Evolutionary conservation across 2,888 invertebrate species (phyloP).

Genomic region (Agapostemon virescens): DNA sequence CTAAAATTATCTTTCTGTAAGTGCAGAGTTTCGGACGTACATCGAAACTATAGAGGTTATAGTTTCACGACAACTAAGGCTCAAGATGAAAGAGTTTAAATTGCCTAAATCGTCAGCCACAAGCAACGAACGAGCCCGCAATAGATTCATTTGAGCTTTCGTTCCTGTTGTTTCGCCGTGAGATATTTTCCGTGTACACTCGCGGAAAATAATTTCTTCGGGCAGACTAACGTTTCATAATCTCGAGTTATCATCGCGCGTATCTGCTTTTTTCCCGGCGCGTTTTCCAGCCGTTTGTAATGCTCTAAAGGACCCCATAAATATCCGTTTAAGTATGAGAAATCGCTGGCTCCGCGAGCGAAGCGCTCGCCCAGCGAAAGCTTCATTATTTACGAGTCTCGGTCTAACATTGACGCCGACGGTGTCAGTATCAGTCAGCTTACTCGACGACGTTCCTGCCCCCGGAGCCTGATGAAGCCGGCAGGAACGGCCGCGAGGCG

Average conservation of each 20-base stretch:
- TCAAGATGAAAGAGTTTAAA: no score
- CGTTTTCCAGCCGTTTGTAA: conserved; percentile 1
- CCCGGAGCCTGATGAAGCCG: conserved; percentile 28
- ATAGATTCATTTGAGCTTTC: background rate
- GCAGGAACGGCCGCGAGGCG: conserved; percentile 25
- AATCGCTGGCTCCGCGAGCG: background rate
- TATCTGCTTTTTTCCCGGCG: background rate
- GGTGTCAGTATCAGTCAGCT: conserved; percentile 36
- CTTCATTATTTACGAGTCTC: conserved; percentile 38
- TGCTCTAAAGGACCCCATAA: conserved; percentile 18
- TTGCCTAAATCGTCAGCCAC: no score
- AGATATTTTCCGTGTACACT: background rate
- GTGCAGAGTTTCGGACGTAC: no score
- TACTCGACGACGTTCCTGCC: conserved; percentile 1
- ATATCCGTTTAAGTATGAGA: conserved; percentile 19
- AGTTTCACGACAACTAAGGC: no score
- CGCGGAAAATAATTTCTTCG: background rate
- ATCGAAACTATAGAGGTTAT: no score
- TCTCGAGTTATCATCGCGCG: background rate
- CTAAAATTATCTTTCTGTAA: no score
- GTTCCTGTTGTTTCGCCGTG: background rate
- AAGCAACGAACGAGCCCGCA: background rate
- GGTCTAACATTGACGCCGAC: background rate
- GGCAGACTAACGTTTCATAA: background rate
- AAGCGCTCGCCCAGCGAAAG: background rate